phyloP scores from a whole-genome alignment of 2,113 vertebrate genomes.

The Hepsetus odoe region DNA sequence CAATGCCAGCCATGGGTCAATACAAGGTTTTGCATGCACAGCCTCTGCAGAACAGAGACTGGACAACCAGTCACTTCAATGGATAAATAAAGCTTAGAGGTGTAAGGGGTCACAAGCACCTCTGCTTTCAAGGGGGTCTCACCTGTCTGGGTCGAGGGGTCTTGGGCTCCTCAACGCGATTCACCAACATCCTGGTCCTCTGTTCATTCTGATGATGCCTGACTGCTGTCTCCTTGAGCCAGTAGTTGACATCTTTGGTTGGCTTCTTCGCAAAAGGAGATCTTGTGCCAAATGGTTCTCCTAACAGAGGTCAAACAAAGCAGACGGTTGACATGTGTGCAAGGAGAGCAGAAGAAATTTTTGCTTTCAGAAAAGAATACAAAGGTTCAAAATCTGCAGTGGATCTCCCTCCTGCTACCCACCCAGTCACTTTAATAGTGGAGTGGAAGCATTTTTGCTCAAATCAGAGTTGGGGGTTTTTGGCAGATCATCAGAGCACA shows the following conservation, averaged over 20 bases:
- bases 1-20: conserved; percentile 30
- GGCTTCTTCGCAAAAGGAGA: conserved; percentile 61
- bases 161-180: conserved; percentile 58
- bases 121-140: conserved; percentile 25
- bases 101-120: neutral
- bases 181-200: conserved; percentile 66
- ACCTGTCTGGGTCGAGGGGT: conserved; percentile 61
- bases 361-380: neutral
- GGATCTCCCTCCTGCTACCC: neutral
- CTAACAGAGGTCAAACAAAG: conserved; percentile 53
- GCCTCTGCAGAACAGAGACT: neutral
- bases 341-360: neutral
- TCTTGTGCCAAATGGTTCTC: conserved; percentile 64
- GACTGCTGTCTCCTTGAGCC: conserved; percentile 59
- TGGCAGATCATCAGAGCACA: conserved; percentile 44
- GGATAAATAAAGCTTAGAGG: neutral
- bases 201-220: conserved; percentile 54
- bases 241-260: conserved; percentile 41
- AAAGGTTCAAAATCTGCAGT: neutral
- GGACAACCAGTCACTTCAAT: conserved; percentile 4
- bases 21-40: neutral
- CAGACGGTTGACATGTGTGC: neutral
- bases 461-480: conserved; percentile 20
- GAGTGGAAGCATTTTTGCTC: conserved; percentile 22
- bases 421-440: neutral